phyloP scores from a whole-genome alignment of 2,797 vertebrate species.

The Australoheros facetus region DNA sequence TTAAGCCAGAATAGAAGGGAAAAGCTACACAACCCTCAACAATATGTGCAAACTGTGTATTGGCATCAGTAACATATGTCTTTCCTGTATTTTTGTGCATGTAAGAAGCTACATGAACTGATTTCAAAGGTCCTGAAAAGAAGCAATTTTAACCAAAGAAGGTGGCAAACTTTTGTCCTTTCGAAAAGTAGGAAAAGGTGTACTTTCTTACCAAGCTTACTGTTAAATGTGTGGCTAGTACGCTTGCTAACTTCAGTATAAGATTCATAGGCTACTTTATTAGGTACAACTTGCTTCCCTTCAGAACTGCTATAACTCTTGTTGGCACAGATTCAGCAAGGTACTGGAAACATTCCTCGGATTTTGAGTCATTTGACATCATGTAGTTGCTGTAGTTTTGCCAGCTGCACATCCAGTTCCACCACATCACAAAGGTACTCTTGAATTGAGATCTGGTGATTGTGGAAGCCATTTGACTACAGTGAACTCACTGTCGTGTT shows the following conservation, averaged over 20 bases:
- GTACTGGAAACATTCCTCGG: accelerated
- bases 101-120: background rate
- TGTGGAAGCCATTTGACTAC: too few relatives aligned
- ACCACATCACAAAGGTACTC: too few relatives aligned
- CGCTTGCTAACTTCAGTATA: background rate
- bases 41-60: background rate
- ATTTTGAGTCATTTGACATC: background rate
- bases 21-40: background rate
- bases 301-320: too few relatives aligned
- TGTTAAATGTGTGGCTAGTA: background rate
- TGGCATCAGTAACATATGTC: background rate
- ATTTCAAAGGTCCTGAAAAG: background rate
- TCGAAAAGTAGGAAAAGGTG: background rate
- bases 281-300: background rate
- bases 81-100: background rate
- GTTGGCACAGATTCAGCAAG: background rate
- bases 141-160: background rate
- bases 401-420: too few relatives aligned
- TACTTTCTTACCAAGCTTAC: background rate
- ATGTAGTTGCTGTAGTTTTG: background rate
- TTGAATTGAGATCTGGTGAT: too few relatives aligned
- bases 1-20: background rate
- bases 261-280: background rate
- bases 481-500: background rate
- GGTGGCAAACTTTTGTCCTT: too few relatives aligned